These are phyloP conservation scores for human (Homo sapiens) DNA, from an alignment of 2,113 vertebrate genomes.

Conservation along the genomic window GRCh38 chr14:101921501-101922000, in stretches of 20 bases:
- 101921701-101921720: neutral
- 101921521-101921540: neutral
- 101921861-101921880: neutral
- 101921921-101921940: neutral
- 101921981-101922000: constrained; percentile 63
- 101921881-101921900: neutral
- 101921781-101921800: fast-evolving
- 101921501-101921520: neutral
- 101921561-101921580: neutral
- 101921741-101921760: fast-evolving
- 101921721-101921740: neutral
- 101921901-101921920: neutral
- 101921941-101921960: constrained; percentile 38
- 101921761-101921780: fast-evolving
- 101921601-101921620: neutral
- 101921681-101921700: neutral
- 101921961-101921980: constrained; percentile 65
- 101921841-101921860: neutral
- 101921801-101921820: fast-evolving
- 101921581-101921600: neutral
- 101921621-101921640: neutral
- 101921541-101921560: no score
- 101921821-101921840: fast-evolving
- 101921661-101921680: neutral
- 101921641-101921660: neutral